Evolutionary conservation across 2,797 vertebrate genomes (phyloP), one percentile per base, ranked within the genome.

Genomic region (Anisognathus igniventris): DNA sequence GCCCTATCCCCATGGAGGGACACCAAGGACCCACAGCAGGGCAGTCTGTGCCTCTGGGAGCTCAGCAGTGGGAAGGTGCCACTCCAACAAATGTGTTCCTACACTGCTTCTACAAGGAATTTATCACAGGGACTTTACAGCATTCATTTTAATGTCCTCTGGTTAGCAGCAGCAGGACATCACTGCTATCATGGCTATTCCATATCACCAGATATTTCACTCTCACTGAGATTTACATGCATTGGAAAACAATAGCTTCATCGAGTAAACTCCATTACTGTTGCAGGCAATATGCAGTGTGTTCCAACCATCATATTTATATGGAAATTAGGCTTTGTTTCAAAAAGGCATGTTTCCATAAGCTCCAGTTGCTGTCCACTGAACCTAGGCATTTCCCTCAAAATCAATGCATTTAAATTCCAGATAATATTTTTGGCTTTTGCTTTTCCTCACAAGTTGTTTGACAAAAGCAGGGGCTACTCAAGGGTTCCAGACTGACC

Each of bases 281-380:
- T 6, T 89, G 86, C 88, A 71, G 83, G 79, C 88, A 93, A 73
- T 65, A 67, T 39, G 50, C 78, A 58, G 30, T 11, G 65, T 77
- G 44, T 77, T 93, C 88, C 86, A 78, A 15, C 58, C 84, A 93
- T 88, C 86, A 88, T 39, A 96, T 97, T 94, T 95, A 94, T 96
- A 96, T 96, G 96, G 92, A 97, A 97, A 97, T 95, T 25, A 96
- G 66, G 45, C 70, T 66, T 76, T 22, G 12, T 88, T 91, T 89
- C 79, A 20, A 47, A 76, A 48, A 80, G 51, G 19, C 44, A n/a
- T 56, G 74, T 95, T 95, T 79, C 93, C 77, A 92, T 81, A 80
- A 91, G 81, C 71, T 71, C 56, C 79, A 83, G 86, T 87, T 6
- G 2, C 86, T 93, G 61, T 30, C 90, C 90, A 93, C 75, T 91